These are phyloP conservation scores for Cacatua alba DNA, from an alignment of 2,113 vertebrate species.

Conservation along the genomic window DNA sequence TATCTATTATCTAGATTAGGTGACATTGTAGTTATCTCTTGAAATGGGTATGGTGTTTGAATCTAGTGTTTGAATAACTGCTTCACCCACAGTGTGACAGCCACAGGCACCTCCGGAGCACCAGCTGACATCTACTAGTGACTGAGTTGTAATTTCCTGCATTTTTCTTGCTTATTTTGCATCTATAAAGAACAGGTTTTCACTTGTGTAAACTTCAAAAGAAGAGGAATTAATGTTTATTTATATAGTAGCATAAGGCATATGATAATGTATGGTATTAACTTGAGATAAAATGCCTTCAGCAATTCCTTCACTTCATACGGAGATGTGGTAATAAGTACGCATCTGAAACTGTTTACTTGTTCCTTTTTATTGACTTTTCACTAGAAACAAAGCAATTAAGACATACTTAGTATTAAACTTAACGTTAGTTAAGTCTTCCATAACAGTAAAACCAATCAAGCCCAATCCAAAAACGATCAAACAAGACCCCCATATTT, in stretches of 20 bases:
- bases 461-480: background rate
- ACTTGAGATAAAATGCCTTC: background rate
- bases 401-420: background rate
- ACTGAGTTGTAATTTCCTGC: background rate
- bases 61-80: background rate
- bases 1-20: background rate
- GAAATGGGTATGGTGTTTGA: background rate
- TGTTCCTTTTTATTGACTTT: background rate
- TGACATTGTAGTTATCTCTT: background rate
- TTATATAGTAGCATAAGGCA: background rate
- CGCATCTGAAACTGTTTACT: background rate
- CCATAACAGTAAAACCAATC: background rate
- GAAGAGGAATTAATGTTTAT: background rate
- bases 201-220: background rate
- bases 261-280: background rate
- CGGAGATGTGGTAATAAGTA: background rate
- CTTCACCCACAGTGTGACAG: background rate
- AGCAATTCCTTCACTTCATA: background rate
- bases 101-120: background rate
- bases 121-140: background rate
- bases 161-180: background rate
- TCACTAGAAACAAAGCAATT: background rate
- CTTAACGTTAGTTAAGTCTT: background rate
- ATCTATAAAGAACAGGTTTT: background rate
- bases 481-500: background rate